These are phyloP conservation scores for Lottia scabra DNA, from an alignment of 2,888 invertebrate genomes.

Conservation along the genomic window DNA sequence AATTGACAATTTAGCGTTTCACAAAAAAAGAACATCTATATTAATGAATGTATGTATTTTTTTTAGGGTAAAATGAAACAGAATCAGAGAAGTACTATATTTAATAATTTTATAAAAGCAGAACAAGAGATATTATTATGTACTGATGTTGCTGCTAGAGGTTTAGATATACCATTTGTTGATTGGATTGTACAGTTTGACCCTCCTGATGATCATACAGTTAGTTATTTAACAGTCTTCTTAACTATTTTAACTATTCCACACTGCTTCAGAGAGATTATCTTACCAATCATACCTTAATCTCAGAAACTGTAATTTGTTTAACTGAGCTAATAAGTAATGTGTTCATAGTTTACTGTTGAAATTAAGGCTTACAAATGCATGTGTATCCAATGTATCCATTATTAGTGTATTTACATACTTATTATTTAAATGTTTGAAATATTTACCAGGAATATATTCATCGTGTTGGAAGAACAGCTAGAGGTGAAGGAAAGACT, in stretches of 20 bases:
- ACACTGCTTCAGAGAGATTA: no score
- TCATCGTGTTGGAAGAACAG: constrained; percentile 93
- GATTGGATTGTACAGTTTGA: constrained; percentile 92
- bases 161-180: constrained; percentile 89
- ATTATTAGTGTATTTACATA: no score
- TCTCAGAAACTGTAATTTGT: no score
- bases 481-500: constrained; percentile 85
- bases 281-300: no score
- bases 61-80: constrained; percentile 3
- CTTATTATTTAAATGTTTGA: no score
- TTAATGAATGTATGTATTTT: not conserved
- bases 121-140: constrained; percentile 64
- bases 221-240: not conserved
- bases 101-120: not conserved
- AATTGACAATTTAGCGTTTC: no score
- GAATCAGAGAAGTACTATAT: not conserved
- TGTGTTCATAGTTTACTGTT: no score
- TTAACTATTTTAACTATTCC: no score
- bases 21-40: no score
- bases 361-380: no score
- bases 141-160: constrained; percentile 95
- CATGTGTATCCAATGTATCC: no score
- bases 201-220: constrained; percentile 87
- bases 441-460: constrained; percentile 87
- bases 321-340: no score